Evolutionary conservation across 2,888 invertebrate genomes (phyloP).

Genomic region (Hyalella azteca): DNA sequence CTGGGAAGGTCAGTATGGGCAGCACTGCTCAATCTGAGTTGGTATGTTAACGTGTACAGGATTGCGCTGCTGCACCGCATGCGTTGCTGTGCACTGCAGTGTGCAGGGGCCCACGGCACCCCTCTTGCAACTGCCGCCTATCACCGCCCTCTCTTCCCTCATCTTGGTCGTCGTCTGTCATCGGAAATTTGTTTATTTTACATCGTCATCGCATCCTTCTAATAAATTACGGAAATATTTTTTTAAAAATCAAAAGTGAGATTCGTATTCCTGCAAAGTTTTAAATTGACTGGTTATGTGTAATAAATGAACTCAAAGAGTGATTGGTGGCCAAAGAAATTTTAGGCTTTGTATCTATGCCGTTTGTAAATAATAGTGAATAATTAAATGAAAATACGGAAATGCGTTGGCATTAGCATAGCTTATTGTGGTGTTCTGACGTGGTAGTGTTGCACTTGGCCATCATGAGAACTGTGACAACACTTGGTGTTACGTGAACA

Average conservation of each 20-base stretch:
- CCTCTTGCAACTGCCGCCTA: neutral
- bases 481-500: neutral
- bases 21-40: slow-evolving; percentile 29
- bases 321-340: slow-evolving; percentile 10
- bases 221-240: too few relatives aligned
- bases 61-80: neutral
- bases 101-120: neutral
- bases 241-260: too few relatives aligned
- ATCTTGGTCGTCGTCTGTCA: neutral
- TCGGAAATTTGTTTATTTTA: slow-evolving; percentile 7
- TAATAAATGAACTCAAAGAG: neutral
- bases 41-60: slow-evolving; percentile 37
- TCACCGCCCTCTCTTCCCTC: neutral
- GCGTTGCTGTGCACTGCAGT: neutral
- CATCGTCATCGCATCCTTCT: too few relatives aligned
- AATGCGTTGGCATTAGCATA: neutral
- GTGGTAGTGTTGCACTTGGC: neutral
- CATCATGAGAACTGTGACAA: neutral
- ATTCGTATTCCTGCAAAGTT: too few relatives aligned
- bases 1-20: slow-evolving; percentile 38
- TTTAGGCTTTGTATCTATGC: slow-evolving; percentile 4
- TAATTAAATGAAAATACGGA: neutral
- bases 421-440: neutral
- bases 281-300: too few relatives aligned
- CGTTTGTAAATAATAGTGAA: neutral